phyloP scores from a whole-genome alignment of 2,888 invertebrate genomes.

The Danaus chrysippus region DNA sequence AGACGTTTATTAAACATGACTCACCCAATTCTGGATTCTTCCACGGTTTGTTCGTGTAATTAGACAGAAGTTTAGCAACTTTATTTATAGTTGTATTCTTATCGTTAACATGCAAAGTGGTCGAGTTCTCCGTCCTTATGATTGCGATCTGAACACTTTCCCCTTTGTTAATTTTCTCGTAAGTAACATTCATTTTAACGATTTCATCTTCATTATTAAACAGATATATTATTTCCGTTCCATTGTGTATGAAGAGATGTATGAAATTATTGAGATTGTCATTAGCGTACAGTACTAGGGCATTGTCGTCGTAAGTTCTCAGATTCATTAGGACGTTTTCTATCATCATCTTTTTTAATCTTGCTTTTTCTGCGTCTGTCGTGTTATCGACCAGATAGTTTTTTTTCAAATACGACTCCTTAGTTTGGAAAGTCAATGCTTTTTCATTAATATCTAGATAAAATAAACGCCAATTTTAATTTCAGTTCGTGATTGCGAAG shows the following conservation, averaged over 20 bases:
- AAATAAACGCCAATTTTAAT: neutral
- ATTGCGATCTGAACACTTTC: constrained; percentile 94
- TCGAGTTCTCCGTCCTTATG: constrained; percentile 83
- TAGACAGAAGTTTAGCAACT: constrained; percentile 83
- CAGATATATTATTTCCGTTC: constrained; percentile 88
- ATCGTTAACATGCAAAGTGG: constrained; percentile 90
- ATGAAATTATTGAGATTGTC: constrained; percentile 96
- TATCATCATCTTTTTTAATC: constrained; percentile 85
- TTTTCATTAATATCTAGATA: constrained; percentile 91
- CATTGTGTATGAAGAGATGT: constrained; percentile 90
- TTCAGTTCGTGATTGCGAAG: neutral
- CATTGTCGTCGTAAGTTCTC: constrained; percentile 89
- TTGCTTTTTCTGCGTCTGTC: constrained; percentile 80
- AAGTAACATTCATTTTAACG: constrained; percentile 86
- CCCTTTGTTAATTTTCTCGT: constrained; percentile 87
- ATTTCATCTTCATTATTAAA: constrained; percentile 91
- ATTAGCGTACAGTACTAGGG: constrained; percentile 92
- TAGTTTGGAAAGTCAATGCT: constrained; percentile 91
- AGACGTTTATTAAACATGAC: constrained; percentile 26
- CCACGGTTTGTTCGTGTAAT: constrained; percentile 93
- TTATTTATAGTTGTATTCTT: constrained; percentile 84
- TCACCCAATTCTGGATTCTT: constrained; percentile 87
- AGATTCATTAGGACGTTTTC: constrained; percentile 93
- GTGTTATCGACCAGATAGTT: constrained; percentile 86
- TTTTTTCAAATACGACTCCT: constrained; percentile 88